Conservation (phyloP, 2,888 invertebrate genomes). For the Hanleya hanleyi region DNA sequence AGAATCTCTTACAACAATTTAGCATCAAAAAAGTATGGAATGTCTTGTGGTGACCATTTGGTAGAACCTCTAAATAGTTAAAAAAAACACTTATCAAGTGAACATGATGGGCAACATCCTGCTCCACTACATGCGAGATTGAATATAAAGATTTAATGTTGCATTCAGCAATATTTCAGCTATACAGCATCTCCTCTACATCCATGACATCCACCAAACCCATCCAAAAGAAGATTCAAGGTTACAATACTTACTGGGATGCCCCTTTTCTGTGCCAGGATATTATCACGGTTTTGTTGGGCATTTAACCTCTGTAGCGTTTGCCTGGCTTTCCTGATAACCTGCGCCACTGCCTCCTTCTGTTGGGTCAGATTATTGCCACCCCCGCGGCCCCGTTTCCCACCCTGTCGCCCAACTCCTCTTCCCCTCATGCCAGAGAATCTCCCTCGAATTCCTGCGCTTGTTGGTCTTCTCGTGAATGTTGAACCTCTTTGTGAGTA, state of each 20-base stretch:
- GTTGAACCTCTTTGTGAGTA: not conserved
- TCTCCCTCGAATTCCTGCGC: not conserved
- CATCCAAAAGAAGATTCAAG: no score
- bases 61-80: no score
- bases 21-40: no score
- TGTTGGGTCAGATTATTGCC: not conserved
- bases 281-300: not conserved
- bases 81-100: no score
- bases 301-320: not conserved
- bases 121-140: no score
- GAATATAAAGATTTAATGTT: no score
- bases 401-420: not conserved
- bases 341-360: not conserved
- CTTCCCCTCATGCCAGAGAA: not conserved
- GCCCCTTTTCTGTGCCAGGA: not conserved
- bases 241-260: not conserved
- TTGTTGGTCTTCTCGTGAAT: not conserved
- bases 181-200: no score
- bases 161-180: no score
- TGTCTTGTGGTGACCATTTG: no score
- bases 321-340: not conserved
- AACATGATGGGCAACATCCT: no score
- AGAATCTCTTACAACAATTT: no score
- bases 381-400: not conserved
- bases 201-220: no score